Conservation (phyloP, 1,140 invertebrate species). For the Drosophila repleta region DNA sequence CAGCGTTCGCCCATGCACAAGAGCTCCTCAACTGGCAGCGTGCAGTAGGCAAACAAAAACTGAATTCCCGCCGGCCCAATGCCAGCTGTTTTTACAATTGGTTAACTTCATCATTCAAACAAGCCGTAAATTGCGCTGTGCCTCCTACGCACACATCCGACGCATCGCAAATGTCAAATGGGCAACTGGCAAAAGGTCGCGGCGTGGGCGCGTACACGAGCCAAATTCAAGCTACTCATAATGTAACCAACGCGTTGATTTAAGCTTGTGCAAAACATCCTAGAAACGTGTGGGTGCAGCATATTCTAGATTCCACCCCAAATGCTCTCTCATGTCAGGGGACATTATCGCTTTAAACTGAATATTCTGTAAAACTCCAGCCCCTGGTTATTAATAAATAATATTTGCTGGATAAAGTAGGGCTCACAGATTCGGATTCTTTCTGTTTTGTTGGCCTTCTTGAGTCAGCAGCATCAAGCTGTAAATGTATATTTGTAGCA, state of each 20-base stretch:
- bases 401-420: neutral
- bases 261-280: constrained; percentile 39
- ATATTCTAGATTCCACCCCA: neutral
- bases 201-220: neutral
- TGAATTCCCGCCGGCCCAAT: constrained; percentile 61
- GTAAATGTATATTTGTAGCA: neutral
- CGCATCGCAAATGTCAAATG: constrained; percentile 20
- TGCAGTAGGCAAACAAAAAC: constrained; percentile 30
- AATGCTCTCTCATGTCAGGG: too few species aligned
- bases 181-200: constrained; percentile 33
- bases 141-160: constrained; percentile 32
- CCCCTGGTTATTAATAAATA: neutral
- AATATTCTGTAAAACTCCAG: neutral
- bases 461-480: constrained; percentile 18
- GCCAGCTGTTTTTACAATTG: constrained; percentile 78
- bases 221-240: constrained; percentile 7
- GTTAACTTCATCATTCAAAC: constrained; percentile 74
- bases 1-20: constrained; percentile 26
- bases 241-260: constrained; percentile 23
- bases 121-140: constrained; percentile 65
- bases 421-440: too few species aligned
- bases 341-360: neutral
- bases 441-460: too few species aligned
- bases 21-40: constrained; percentile 5
- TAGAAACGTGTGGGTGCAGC: neutral